Evolutionary conservation across 2,113 vertebrate genomes (phyloP).

Genomic region (Progne subis): DNA sequence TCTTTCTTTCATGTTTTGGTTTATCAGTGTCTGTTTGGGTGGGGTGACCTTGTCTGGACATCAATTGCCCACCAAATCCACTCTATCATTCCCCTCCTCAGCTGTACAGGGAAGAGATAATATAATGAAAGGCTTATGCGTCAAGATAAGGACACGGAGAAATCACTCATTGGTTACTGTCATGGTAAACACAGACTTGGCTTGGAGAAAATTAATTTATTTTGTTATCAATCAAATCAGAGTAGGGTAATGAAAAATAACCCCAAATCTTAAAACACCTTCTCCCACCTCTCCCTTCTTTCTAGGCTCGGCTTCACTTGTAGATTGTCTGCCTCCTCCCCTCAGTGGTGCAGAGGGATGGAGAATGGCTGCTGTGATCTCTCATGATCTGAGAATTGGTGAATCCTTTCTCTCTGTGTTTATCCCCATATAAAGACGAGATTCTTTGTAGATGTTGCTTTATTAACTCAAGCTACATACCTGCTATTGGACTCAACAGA

Average conservation of each 20-base stretch:
- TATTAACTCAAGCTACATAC: not conserved
- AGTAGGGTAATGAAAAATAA: not conserved
- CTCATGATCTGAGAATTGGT: not conserved
- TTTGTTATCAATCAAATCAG: not conserved
- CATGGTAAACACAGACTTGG: not conserved
- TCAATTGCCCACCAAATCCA: not conserved
- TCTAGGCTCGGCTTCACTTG: not conserved
- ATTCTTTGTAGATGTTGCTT: accelerated
- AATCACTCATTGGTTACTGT: not conserved
- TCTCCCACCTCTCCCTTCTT: not conserved
- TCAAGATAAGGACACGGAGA: not conserved
- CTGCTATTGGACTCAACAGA: not conserved
- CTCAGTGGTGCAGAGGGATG: not conserved
- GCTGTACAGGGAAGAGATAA: not conserved
- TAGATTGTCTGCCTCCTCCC: not conserved
- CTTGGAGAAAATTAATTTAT: not conserved
- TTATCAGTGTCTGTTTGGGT: not conserved
- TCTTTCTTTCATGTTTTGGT: not conserved
- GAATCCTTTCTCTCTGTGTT: not conserved
- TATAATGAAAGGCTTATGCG: not conserved
- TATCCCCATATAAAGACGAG: not conserved
- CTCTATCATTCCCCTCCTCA: not conserved
- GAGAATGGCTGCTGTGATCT: not conserved
- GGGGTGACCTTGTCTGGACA: not conserved
- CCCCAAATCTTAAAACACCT: not conserved